Evolutionary conservation across 2,888 invertebrate species (phyloP).

Genomic region (Dastarcus helophoroides): DNA sequence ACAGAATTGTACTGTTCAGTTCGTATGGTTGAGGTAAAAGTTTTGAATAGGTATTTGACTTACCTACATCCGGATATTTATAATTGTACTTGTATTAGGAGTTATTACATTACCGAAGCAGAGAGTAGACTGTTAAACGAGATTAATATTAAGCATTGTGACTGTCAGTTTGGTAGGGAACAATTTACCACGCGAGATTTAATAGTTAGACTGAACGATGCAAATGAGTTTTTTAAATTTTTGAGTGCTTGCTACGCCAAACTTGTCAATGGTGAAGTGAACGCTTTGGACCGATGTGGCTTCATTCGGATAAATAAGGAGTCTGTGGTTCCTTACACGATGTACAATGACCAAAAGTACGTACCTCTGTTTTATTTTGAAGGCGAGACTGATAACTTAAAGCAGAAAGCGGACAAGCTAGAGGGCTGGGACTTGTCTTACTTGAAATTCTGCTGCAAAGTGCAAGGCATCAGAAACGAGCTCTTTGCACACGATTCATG

Average conservation of each 20-base stretch:
- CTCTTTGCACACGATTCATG: conserved; percentile 84
- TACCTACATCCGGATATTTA: conserved; percentile 83
- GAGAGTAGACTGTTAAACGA: conserved; percentile 86
- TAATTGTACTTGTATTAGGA: conserved; percentile 82
- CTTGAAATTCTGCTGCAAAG: conserved; percentile 88
- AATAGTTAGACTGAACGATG: conserved; percentile 79
- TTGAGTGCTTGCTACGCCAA: conserved; percentile 82
- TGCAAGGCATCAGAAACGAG: conserved; percentile 85
- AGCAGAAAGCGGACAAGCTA: conserved; percentile 73
- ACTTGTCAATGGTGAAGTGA: conserved; percentile 58
- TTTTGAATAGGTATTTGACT: conserved; percentile 79
- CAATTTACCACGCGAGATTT: conserved; percentile 80
- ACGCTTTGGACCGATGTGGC: conserved; percentile 69
- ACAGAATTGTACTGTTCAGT: conserved; percentile 87
- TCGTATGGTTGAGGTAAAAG: conserved; percentile 83
- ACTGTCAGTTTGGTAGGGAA: conserved; percentile 79
- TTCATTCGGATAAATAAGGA: conserved; percentile 88
- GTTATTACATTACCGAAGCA: conserved; percentile 84
- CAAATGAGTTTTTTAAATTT: conserved; percentile 82
- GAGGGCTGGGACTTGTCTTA: conserved; percentile 90
- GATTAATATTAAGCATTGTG: conserved; percentile 87
- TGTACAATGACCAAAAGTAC: conserved; percentile 70
- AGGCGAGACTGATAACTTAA: conserved; percentile 85
- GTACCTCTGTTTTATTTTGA: conserved; percentile 86
- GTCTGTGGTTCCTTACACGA: conserved; percentile 86